Percentiles rank a stretch among this genome's conserved stretches.
phyloP scores from a whole-genome alignment of 2,888 invertebrate genomes.

The Callyntrura guangdongensis region DNA sequence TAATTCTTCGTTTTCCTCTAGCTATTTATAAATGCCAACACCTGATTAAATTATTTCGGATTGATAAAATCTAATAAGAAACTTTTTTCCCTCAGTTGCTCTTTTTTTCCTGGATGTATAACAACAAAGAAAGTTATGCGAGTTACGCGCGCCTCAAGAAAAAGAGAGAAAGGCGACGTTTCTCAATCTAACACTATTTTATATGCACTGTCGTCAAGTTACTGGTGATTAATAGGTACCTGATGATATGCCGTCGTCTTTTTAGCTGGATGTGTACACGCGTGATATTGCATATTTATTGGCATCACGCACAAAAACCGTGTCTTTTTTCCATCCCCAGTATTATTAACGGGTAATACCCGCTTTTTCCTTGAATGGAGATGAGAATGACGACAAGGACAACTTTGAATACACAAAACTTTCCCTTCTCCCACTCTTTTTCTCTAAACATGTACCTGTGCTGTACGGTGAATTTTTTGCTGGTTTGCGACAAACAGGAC shows the following conservation, averaged over 20 bases:
- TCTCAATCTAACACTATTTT: conserved; percentile 66
- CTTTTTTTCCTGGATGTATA: neutral
- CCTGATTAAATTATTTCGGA: conserved; percentile 79
- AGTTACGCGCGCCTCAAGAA: neutral
- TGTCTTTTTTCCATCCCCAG: conserved; percentile 13
- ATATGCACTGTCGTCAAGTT: conserved; percentile 62
- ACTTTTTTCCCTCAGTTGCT: conserved; percentile 61
- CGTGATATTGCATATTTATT: conserved; percentile 80
- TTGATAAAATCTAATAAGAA: conserved; percentile 76
- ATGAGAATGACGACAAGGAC: conserved; percentile 46
- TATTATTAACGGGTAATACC: conserved; percentile 17
- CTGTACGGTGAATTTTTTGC: conserved; percentile 36
- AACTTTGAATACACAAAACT: conserved; percentile 46
- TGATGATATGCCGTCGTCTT: conserved; percentile 78
- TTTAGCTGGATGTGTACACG: conserved; percentile 57
- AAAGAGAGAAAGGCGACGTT: conserved; percentile 55
- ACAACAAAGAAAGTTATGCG: neutral
- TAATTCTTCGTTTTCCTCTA: conserved; percentile 78
- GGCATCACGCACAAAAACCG: conserved; percentile 76
- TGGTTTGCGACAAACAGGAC: conserved; percentile 44
- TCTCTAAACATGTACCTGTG: neutral
- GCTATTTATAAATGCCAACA: conserved; percentile 79
- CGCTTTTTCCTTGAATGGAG: conserved; percentile 29
- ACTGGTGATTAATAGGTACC: conserved; percentile 77
- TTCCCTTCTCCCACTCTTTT: neutral